These are phyloP conservation scores for Euura lappo DNA, from an alignment of 1,140 invertebrate species.

Conservation along the genomic window DNA sequence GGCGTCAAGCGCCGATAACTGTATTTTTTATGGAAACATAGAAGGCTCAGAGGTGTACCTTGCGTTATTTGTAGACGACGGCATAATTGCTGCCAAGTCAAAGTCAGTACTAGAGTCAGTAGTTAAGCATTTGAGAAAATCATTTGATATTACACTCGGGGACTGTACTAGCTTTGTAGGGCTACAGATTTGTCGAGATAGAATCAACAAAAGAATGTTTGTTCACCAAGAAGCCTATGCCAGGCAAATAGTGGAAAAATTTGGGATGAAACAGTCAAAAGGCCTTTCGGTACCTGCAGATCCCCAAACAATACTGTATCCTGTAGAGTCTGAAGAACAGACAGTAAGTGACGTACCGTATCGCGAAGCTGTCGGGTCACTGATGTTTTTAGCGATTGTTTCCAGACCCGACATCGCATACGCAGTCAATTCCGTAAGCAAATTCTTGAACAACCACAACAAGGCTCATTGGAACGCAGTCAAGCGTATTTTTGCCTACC, in stretches of 20 bases:
- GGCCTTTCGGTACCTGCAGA: slow-evolving; percentile 12
- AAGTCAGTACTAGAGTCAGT: slow-evolving; percentile 12
- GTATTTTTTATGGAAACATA: neutral
- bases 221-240: slow-evolving; percentile 38
- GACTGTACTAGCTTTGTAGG: slow-evolving; percentile 23
- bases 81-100: slow-evolving; percentile 18
- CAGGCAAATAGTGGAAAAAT: slow-evolving; percentile 28
- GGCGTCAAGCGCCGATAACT: slow-evolving; percentile 16
- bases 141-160: slow-evolving; percentile 21
- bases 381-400: slow-evolving; percentile 25
- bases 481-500: slow-evolving; percentile 36
- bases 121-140: slow-evolving; percentile 12
- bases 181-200: slow-evolving; percentile 21
- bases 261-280: slow-evolving; percentile 24
- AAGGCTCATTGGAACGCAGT: slow-evolving; percentile 32
- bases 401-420: slow-evolving; percentile 50
- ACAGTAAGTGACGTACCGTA: slow-evolving; percentile 5
- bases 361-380: slow-evolving; percentile 13
- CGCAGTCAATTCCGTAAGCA: slow-evolving; percentile 33
- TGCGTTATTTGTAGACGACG: slow-evolving; percentile 14
- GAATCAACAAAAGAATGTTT: slow-evolving; percentile 27
- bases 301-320: slow-evolving; percentile 14
- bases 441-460: slow-evolving; percentile 30
- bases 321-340: slow-evolving; percentile 14
- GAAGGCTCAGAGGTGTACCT: neutral